phyloP scores from a whole-genome alignment of 1,140 invertebrate genomes.

The Ips nitidus region DNA sequence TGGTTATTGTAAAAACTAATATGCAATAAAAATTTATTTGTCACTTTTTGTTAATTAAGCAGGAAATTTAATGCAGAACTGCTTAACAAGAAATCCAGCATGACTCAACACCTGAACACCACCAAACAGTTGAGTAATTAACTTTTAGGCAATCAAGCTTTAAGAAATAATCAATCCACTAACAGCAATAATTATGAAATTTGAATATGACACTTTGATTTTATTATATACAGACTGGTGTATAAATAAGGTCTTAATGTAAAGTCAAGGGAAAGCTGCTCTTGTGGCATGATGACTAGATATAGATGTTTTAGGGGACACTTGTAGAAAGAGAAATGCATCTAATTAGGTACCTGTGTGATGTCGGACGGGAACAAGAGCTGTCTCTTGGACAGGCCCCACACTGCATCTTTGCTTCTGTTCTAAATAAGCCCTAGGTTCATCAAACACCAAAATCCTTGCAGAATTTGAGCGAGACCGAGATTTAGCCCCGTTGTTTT shows the following conservation, averaged over 20 bases:
- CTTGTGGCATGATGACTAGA: no score
- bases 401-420: constrained; percentile 38
- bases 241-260: neutral
- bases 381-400: constrained; percentile 30
- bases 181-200: no score
- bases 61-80: no score
- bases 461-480: constrained; percentile 59
- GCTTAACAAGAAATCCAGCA: neutral
- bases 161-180: neutral
- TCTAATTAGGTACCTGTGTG: constrained; percentile 25
- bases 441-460: constrained; percentile 58
- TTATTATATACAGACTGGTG: no score
- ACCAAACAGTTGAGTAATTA: neutral
- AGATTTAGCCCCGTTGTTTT: constrained; percentile 46
- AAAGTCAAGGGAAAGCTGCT: constrained; percentile 4
- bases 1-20: no score
- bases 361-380: constrained; percentile 20
- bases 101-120: neutral
- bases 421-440: constrained; percentile 39
- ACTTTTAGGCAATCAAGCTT: neutral
- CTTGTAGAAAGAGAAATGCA: neutral
- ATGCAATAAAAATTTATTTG: no score
- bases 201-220: no score
- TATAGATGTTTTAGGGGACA: no score
- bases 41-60: no score